A percentile compares a stretch with the other conserved stretches of the same genome.
phyloP scores from a whole-genome alignment of 2,113 vertebrate species.

The Megalops atlanticus region DNA sequence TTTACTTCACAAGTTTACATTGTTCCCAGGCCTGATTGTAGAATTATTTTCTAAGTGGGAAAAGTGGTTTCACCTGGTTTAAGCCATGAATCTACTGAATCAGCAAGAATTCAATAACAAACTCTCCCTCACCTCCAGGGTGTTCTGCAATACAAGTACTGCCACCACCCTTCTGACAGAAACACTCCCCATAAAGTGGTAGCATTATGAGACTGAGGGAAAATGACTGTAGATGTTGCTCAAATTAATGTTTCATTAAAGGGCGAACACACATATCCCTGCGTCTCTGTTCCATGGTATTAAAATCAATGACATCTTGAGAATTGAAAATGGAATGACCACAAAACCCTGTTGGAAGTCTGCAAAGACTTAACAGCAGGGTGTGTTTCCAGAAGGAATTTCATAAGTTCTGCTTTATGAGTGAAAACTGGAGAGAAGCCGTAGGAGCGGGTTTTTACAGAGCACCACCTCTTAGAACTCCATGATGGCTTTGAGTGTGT shows the following conservation, averaged over 20 bases:
- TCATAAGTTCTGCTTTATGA: slow-evolving; percentile 26
- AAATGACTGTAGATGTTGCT: background rate
- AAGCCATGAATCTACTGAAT: too few relatives aligned
- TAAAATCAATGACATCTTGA: slow-evolving; percentile 21
- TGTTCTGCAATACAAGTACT: background rate
- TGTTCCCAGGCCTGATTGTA: too few relatives aligned
- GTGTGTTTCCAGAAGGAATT: background rate
- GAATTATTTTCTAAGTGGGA: too few relatives aligned
- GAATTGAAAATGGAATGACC: slow-evolving; percentile 20
- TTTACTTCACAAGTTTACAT: too few relatives aligned
- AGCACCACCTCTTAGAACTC: slow-evolving; percentile 11
- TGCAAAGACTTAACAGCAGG: slow-evolving; percentile 7
- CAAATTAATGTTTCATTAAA: slow-evolving; percentile 18
- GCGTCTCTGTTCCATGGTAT: slow-evolving; percentile 1
- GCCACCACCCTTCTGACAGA: background rate
- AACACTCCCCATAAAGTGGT: background rate
- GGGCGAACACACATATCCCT: background rate
- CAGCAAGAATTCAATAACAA: background rate
- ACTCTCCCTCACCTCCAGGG: background rate
- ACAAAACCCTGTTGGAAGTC: slow-evolving; percentile 13
- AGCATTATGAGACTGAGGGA: background rate
- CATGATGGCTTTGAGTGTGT: slow-evolving; percentile 18
- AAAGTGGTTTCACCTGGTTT: too few relatives aligned
- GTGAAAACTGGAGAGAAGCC: background rate
- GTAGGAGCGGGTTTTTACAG: slow-evolving; percentile 10